A percentile compares a stretch with the other conserved stretches of the same genome.
Evolutionary conservation across 2,113 vertebrate species (phyloP).

Genomic region (Isichthys henryi): DNA sequence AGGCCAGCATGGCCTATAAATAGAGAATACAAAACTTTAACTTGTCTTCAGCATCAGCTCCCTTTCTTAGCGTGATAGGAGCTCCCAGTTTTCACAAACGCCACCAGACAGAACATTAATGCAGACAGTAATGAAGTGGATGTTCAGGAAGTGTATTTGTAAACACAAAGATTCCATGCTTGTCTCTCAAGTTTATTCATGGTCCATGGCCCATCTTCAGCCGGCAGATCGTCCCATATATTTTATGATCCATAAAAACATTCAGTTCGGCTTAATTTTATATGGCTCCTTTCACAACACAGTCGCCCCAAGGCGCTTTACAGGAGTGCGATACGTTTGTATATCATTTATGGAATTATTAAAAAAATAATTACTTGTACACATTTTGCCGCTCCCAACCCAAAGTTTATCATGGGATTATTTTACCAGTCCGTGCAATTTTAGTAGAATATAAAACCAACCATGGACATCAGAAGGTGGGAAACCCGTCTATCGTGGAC

Average conservation of each 20-base stretch:
- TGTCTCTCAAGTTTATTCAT: not conserved
- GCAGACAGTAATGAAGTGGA: not conserved
- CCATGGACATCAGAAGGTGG: not conserved
- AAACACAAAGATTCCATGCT: not conserved
- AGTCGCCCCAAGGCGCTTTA: not conserved
- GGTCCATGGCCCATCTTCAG: not conserved
- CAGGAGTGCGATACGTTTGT: not conserved
- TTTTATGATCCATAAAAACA: not conserved
- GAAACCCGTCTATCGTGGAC: not conserved
- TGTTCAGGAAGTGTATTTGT: not conserved
- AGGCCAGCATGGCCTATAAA: conserved; percentile 16
- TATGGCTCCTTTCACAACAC: not conserved
- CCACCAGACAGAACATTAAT: not conserved
- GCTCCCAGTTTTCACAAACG: not conserved
- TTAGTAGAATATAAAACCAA: not conserved
- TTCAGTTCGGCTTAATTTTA: not conserved
- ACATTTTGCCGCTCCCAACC: too few species aligned
- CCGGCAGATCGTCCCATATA: not conserved
- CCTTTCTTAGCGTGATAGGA: not conserved
- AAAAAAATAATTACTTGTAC: too few species aligned
- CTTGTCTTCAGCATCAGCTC: conserved; percentile 14
- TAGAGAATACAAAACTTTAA: conserved; percentile 36
- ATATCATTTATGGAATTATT: not conserved
- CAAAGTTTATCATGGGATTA: not conserved
- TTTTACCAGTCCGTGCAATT: not conserved